Conservation (phyloP, 2,113 vertebrate genomes). For the Xenotilapia longispinis region DNA sequence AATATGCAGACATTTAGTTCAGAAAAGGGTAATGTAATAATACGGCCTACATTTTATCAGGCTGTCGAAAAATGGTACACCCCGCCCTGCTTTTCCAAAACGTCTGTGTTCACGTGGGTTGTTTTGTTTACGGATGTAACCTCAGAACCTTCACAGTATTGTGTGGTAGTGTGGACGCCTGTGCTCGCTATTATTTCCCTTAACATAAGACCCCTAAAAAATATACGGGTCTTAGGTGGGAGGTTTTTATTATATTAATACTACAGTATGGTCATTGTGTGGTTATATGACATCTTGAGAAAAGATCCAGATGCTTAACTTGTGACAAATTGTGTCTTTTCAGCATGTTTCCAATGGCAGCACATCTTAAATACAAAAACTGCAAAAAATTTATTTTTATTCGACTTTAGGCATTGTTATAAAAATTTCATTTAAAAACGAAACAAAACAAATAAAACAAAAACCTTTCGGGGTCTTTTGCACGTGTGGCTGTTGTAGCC, state of each 20-base stretch:
- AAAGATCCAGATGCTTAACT: background rate
- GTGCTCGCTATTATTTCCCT: background rate
- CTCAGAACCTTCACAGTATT: background rate
- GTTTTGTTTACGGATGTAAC: conserved; percentile 68
- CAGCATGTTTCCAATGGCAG: background rate
- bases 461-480: background rate
- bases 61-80: conserved; percentile 9
- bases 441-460: background rate
- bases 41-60: rapidly evolving
- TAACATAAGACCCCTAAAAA: background rate
- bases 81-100: background rate
- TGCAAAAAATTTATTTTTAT: rapidly evolving
- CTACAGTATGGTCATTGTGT: background rate
- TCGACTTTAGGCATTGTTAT: background rate
- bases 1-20: background rate
- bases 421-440: background rate
- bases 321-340: background rate
- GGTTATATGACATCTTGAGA: background rate
- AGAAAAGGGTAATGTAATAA: background rate
- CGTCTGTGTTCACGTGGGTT: background rate
- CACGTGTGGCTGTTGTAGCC: background rate
- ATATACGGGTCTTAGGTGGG: background rate
- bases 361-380: background rate
- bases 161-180: background rate
- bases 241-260: background rate